Evolutionary conservation across 2,888 invertebrate genomes (phyloP), one percentile per base, ranked within the genome.

Genomic region (Smittia sp.): DNA sequence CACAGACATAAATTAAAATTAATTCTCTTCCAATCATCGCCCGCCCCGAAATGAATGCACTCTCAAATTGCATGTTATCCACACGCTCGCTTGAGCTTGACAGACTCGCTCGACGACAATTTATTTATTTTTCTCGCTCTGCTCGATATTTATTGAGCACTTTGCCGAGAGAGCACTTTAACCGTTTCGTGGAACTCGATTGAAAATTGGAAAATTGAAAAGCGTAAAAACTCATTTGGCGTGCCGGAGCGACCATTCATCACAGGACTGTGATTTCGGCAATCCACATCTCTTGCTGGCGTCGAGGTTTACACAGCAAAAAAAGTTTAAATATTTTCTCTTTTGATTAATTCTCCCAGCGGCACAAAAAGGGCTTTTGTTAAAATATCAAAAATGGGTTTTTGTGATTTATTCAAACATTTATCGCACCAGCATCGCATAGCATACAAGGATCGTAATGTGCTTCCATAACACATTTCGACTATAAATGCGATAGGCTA

Each of bases 171-270:
- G 24, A 15, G 24, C 62, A 62, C 18, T 6, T 15, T 15, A 22
- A 22, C 6, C 13, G 39, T 39, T n/a, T 46, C n/a, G 11, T 46
- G 46, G n/a, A 46, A 46, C 7, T 13, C 25, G 27, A n/a, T 18
- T 63, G 63, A 63, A 63, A 63, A 63, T 63, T 63, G 63, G 27
- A 63, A 63, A 63, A 63, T 58, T 58, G 58, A 63, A 63, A 58
- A 25, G 27, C 20, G 22, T 62, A 63, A 63, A 63, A 63, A 63
- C 4, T 58, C 11, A n/a, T 62, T 62, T 18, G 62, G 24, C 6
- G 7, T 7, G 22, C n/a, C 22, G 62, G 18, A 24, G 3, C n/a
- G 22, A 20, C 25, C 63, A 63, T 63, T 63, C 27, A 63, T 63
- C 63, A 63, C 20, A 7, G 3, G 22, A n/a, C 11, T 58, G 7